Percentiles rank a stretch among this genome's conserved stretches.
These are phyloP conservation scores for Epistrophella euchroma DNA, from an alignment of 2,888 invertebrate species.

Conservation along the genomic window DNA sequence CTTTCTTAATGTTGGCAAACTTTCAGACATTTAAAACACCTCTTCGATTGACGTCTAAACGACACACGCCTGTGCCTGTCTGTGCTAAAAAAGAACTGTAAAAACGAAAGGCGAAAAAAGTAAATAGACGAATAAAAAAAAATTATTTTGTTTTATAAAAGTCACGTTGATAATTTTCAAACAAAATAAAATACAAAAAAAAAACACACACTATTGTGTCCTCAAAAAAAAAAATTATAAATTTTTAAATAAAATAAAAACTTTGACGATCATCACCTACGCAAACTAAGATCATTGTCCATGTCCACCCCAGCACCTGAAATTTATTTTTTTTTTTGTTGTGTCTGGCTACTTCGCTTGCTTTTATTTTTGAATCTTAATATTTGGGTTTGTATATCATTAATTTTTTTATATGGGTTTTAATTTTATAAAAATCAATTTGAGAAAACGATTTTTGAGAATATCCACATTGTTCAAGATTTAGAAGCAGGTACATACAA, in stretches of 20 bases:
- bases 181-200: slow-evolving; percentile 19
- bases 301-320: slow-evolving; percentile 58
- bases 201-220: slow-evolving; percentile 53
- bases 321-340: slow-evolving; percentile 37
- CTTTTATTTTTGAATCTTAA: slow-evolving; percentile 11
- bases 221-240: slow-evolving; percentile 29
- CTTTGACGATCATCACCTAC: slow-evolving; percentile 47
- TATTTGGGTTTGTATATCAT: slow-evolving; percentile 17
- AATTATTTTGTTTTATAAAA: slow-evolving; percentile 1
- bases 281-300: slow-evolving; percentile 59
- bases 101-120: slow-evolving; percentile 44
- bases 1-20: slow-evolving; percentile 58
- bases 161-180: slow-evolving; percentile 40
- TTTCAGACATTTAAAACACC: slow-evolving; percentile 69
- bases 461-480: too few relatives aligned
- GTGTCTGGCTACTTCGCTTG: slow-evolving; percentile 45
- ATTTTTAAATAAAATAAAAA: slow-evolving; percentile 41
- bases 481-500: too few relatives aligned
- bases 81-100: slow-evolving; percentile 43
- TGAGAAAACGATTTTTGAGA: too few relatives aligned
- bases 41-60: slow-evolving; percentile 74
- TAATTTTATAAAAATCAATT: neutral
- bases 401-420: neutral
- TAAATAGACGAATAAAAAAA: slow-evolving; percentile 7
- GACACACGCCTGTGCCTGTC: slow-evolving; percentile 74